phyloP scores from a whole-genome alignment of 2,113 vertebrate genomes.

The Prinia subflava region DNA sequence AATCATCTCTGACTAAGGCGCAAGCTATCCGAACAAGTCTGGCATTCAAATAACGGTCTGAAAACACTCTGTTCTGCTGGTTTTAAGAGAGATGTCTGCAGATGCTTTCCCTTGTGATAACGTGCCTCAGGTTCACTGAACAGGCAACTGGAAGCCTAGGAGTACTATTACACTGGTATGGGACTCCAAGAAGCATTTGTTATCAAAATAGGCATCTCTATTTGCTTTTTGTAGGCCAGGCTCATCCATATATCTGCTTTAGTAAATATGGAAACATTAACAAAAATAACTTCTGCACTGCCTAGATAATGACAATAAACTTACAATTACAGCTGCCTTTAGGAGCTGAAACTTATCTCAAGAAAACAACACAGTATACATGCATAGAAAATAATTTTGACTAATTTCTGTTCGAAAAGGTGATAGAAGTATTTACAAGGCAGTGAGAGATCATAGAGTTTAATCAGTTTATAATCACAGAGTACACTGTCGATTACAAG shows the following conservation, averaged over 20 bases:
- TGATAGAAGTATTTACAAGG: background rate
- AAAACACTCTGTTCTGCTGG: background rate
- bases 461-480: slow-evolving; percentile 40
- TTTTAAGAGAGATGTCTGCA: background rate
- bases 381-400: background rate
- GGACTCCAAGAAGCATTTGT: background rate
- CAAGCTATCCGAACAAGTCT: background rate
- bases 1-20: background rate
- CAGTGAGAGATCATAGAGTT: background rate
- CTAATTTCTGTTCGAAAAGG: background rate
- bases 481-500: background rate
- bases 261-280: background rate
- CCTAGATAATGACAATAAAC: background rate
- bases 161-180: background rate
- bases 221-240: background rate
- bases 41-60: background rate
- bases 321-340: background rate
- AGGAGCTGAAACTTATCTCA: background rate
- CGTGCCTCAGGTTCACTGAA: background rate
- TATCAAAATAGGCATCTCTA: background rate
- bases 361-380: background rate
- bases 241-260: background rate
- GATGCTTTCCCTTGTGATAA: background rate
- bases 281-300: background rate
- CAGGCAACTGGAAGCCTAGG: background rate